Percentiles rank a stretch among this genome's conserved stretches.
Conservation (phyloP, 2,113 vertebrate genomes). For the Ifrita kowaldi region DNA sequence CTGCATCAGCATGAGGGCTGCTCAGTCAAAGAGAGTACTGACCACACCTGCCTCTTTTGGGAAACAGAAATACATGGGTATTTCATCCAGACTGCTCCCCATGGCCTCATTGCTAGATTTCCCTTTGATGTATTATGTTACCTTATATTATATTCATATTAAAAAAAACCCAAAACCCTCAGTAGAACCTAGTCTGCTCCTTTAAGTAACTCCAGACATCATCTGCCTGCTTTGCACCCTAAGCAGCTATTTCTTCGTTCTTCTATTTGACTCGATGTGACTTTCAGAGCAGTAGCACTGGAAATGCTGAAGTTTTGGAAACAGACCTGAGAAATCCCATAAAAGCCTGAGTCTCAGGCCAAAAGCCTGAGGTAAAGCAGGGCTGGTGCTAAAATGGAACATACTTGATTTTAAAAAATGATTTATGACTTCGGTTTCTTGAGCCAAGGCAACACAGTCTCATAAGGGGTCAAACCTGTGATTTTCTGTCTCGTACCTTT, state of each 20-base stretch:
- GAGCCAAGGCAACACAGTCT: background rate
- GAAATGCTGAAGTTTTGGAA: background rate
- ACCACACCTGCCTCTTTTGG: background rate
- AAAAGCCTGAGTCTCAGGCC: background rate
- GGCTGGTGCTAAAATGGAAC: background rate
- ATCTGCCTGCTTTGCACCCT: background rate
- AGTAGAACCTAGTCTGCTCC: background rate
- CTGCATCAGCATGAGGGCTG: background rate
- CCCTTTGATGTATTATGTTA: background rate
- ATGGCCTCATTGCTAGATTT: background rate
- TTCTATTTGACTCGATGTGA: background rate
- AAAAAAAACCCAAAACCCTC: background rate
- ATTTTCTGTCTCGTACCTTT: background rate
- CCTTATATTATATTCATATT: background rate
- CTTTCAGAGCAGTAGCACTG: background rate
- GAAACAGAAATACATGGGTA: background rate
- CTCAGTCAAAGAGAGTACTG: background rate
- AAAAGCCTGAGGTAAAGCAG: slow-evolving; percentile 33
- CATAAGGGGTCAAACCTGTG: background rate
- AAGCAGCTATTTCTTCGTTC: background rate
- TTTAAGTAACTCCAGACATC: slow-evolving; percentile 29
- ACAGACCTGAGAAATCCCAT: slow-evolving; percentile 15
- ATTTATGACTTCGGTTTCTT: background rate
- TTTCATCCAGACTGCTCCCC: background rate
- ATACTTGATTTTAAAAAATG: background rate